Percentiles rank a stretch among this genome's conserved stretches.
phyloP scores from a whole-genome alignment of 2,888 invertebrate species.

The Drosophila meridionalis region DNA sequence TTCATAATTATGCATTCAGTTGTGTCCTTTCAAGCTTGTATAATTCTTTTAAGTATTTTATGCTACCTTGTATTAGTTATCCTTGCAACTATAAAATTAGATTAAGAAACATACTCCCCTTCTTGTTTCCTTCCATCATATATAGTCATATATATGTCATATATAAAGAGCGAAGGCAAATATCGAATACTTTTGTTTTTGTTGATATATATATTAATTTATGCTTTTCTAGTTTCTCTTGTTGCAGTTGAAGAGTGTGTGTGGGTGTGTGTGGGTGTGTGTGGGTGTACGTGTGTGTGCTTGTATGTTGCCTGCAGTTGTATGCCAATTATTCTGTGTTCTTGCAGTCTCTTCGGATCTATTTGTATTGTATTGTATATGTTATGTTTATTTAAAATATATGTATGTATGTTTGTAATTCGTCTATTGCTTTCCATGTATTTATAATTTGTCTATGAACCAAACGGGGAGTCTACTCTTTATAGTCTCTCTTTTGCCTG shows the following conservation, averaged over 20 bases:
- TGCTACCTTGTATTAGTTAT: constrained; percentile 53
- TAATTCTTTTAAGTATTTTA: constrained; percentile 73
- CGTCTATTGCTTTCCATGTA: constrained; percentile 55
- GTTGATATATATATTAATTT: constrained; percentile 37
- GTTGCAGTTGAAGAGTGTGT: constrained; percentile 64
- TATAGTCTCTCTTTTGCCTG: constrained; percentile 11
- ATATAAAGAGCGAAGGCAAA: constrained; percentile 75
- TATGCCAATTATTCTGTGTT: neutral
- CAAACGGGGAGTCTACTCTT: neutral
- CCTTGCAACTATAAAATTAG: constrained; percentile 47
- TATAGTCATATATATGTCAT: constrained; percentile 19
- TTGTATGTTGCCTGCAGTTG: constrained; percentile 23
- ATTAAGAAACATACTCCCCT: constrained; percentile 31
- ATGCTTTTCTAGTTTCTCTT: constrained; percentile 56
- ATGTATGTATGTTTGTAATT: constrained; percentile 42
- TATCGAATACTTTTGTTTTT: constrained; percentile 77
- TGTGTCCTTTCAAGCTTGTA: constrained; percentile 50
- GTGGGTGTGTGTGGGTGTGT: constrained; percentile 12
- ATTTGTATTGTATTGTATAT: neutral
- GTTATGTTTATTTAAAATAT: constrained; percentile 8
- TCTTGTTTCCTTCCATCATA: constrained; percentile 16
- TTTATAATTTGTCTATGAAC: constrained; percentile 37
- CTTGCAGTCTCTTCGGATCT: constrained; percentile 26
- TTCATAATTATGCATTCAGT: constrained; percentile 44
- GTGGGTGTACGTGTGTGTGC: constrained; percentile 28